phyloP scores from a whole-genome alignment of 2,797 vertebrate genomes.

The Sternotherus odoratus region DNA sequence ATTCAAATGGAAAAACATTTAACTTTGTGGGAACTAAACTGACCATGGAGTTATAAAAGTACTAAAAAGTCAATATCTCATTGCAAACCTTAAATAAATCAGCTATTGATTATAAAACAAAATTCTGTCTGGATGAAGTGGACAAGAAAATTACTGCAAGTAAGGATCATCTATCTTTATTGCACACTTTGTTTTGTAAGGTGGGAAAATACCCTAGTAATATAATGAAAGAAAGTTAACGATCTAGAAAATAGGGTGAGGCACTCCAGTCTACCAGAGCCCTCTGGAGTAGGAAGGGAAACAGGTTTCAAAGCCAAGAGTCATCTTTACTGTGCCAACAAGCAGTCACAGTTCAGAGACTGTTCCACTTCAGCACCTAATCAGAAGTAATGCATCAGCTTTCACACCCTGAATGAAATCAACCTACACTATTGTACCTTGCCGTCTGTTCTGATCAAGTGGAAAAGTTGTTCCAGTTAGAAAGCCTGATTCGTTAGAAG shows the following conservation, averaged over 20 bases:
- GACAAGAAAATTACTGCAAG: constrained; percentile 47
- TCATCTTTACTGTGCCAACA: background rate
- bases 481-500: background rate
- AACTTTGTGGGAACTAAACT: background rate
- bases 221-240: constrained; percentile 44
- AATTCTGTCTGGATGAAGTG: constrained; percentile 52
- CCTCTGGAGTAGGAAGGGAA: background rate
- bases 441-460: background rate
- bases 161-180: constrained; percentile 48
- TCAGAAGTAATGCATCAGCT: background rate
- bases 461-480: background rate
- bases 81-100: constrained; percentile 55
- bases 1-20: constrained; percentile 20
- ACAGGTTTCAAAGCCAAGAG: background rate
- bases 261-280: background rate
- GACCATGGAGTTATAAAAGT: constrained; percentile 27
- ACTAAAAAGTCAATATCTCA: background rate
- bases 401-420: background rate
- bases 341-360: background rate
- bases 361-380: background rate
- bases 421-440: background rate
- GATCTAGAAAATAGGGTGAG: constrained; percentile 37
- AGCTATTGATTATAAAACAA: constrained; percentile 57
- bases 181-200: constrained; percentile 35
- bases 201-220: background rate